Evolutionary conservation across 2,888 invertebrate species (phyloP).

Genomic region (Syrphus vitripennis): DNA sequence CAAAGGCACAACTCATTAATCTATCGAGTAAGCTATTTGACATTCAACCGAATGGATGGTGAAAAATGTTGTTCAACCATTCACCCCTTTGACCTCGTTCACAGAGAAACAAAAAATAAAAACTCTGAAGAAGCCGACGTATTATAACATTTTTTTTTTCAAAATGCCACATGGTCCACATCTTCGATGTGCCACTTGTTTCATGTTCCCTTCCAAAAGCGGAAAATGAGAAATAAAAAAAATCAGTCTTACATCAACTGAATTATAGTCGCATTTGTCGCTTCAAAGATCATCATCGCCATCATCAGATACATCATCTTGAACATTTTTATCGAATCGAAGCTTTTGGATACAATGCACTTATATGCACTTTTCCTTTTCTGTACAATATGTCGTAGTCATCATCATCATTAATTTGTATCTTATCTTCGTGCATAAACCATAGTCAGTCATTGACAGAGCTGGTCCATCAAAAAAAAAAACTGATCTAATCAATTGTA

Average conservation of each 20-base stretch:
- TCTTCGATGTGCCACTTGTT: slow-evolving; percentile 59
- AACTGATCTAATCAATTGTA: slow-evolving; percentile 69
- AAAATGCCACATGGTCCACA: slow-evolving; percentile 41
- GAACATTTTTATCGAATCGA: slow-evolving; percentile 41
- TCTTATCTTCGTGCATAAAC: slow-evolving; percentile 24
- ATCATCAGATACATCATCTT: slow-evolving; percentile 32
- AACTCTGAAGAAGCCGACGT: slow-evolving; percentile 22
- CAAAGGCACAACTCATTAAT: not conserved
- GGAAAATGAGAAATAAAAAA: not conserved
- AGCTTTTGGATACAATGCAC: slow-evolving; percentile 51
- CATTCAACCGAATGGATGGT: slow-evolving; percentile 9
- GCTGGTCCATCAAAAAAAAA: slow-evolving; percentile 33
- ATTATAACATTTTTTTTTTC: not conserved
- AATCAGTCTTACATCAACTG: slow-evolving; percentile 20
- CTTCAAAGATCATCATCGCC: slow-evolving; percentile 29
- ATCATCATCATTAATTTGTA: slow-evolving; percentile 54
- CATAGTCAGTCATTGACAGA: slow-evolving; percentile 49
- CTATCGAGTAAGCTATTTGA: not conserved
- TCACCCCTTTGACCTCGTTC: slow-evolving; percentile 36
- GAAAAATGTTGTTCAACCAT: slow-evolving; percentile 16
- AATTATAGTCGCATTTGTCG: slow-evolving; percentile 48
- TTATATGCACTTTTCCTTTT: slow-evolving; percentile 46
- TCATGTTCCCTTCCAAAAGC: not conserved
- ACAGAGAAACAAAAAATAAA: not conserved
- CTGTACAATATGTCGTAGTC: slow-evolving; percentile 60